Evolutionary conservation across 2,888 invertebrate genomes (phyloP), one percentile per base, ranked within the genome.

Genomic region (Gnatocerus cornutus): DNA sequence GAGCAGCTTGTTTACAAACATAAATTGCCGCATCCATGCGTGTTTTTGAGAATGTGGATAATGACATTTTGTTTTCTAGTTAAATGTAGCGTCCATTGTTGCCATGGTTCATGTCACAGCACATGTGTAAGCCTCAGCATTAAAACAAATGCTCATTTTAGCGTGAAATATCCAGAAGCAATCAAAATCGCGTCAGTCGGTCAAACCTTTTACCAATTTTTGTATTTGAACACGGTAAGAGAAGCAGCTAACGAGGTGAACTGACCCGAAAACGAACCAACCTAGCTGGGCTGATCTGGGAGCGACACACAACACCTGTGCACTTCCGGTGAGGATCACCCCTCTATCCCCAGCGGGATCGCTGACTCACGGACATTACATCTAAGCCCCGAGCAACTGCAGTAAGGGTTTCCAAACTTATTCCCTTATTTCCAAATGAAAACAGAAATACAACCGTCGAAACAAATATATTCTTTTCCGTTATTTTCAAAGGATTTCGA

Each of bases 261-360:
- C 75, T 77, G 76, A 75, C 76, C 76, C 67, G 75, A 71, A 75
- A 58, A 41, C 59, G 37, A 67, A 67, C 59, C 50, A 43, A 65
- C 66, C 52, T 65, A 65, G 56, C 46, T 33, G 55, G 50, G 56
- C 62, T 27, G 58, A 29, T 53, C 27, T 30, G 61, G 59, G 41
- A 50, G 71, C 39, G 71, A 71, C 71, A 68, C 64, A 45, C 62
- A 69, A 72, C 76, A 76, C 76, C 76, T 76, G 76, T 73, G 74
- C 72, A 62, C 71, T 74, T 75, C 74, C 73, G 63, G 43, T 58
- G 69, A 46, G 74, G 72, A 72, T 37, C 33, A 29, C 50, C 65
- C 58, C 33, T 48, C 21, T 48, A 27, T 61, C 37, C 65, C 65
- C 61, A 16, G 10, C 33, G 41, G 68, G 61, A 65, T 50, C 56